phyloP scores from a whole-genome alignment of 2,797 vertebrate genomes.

The Psittacula derbiana region DNA sequence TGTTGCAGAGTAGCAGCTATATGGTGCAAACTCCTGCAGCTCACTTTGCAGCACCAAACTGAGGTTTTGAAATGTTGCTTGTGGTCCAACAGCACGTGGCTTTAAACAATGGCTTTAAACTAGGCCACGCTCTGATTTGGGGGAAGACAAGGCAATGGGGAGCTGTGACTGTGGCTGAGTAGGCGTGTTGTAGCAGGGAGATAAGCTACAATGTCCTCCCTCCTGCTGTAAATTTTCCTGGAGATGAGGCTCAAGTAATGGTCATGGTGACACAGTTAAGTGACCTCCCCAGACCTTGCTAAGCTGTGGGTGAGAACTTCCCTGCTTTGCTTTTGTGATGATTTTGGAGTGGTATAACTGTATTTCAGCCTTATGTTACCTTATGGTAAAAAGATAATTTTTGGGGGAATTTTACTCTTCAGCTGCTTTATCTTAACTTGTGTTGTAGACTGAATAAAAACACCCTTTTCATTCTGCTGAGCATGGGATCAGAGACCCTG shows the following conservation, averaged over 20 bases:
- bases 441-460: neutral
- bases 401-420: neutral
- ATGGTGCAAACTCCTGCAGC: accelerated
- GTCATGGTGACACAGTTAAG: neutral
- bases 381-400: neutral
- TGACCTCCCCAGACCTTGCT: neutral
- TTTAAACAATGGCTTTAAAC: neutral
- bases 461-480: neutral
- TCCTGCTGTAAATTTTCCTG: neutral
- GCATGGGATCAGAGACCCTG: neutral
- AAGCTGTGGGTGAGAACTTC: neutral
- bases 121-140: neutral
- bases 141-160: neutral
- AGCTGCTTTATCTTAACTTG: neutral
- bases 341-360: neutral
- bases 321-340: neutral
- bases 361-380: neutral
- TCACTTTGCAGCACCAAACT: neutral
- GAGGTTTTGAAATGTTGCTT: neutral
- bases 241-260: neutral
- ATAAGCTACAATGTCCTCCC: neutral
- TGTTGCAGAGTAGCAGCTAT: neutral
- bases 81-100: neutral
- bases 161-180: neutral
- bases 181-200: neutral